These are phyloP conservation scores for Tetrapedia diversipes DNA, from an alignment of 2,888 invertebrate genomes.

Conservation along the genomic window DNA sequence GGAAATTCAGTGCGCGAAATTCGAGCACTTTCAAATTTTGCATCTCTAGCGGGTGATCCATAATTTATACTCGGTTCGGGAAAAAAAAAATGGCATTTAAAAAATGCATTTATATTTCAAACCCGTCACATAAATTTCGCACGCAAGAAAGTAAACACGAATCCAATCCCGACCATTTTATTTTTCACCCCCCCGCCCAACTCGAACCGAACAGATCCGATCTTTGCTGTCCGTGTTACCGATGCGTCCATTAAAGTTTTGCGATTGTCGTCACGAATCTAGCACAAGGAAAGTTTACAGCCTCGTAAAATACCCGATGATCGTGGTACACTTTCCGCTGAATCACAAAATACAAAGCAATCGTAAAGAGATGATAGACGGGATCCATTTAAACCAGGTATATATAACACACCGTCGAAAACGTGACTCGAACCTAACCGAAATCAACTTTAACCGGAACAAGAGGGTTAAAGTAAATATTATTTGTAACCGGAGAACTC, in stretches of 20 bases:
- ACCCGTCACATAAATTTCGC: background rate
- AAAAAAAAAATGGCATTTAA: too few relatives aligned
- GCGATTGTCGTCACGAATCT: constrained; percentile 19
- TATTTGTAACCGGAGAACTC: too few relatives aligned
- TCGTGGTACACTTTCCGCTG: background rate
- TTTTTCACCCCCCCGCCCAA: constrained; percentile 4
- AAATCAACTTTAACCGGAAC: too few relatives aligned
- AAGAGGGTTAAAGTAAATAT: too few relatives aligned
- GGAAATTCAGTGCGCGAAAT: too few relatives aligned
- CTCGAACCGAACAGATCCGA: background rate
- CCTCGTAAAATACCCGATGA: constrained; percentile 2
- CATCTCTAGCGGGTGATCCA: too few relatives aligned
- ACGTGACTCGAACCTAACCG: too few relatives aligned
- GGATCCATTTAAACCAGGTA: background rate
- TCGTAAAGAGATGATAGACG: background rate
- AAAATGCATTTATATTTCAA: background rate
- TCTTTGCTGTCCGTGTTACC: background rate
- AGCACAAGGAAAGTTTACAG: constrained; percentile 14
- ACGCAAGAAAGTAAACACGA: background rate
- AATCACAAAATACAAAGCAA: constrained; percentile 9
- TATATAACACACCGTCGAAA: too few relatives aligned
- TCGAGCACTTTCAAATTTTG: too few relatives aligned
- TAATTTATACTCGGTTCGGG: too few relatives aligned
- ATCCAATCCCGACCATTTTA: background rate
- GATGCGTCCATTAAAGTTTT: constrained; percentile 7